A percentile compares a stretch with the other conserved stretches of the same genome.
Evolutionary conservation across 2,888 invertebrate genomes (phyloP).

Genomic region (Apoda limacodes): DNA sequence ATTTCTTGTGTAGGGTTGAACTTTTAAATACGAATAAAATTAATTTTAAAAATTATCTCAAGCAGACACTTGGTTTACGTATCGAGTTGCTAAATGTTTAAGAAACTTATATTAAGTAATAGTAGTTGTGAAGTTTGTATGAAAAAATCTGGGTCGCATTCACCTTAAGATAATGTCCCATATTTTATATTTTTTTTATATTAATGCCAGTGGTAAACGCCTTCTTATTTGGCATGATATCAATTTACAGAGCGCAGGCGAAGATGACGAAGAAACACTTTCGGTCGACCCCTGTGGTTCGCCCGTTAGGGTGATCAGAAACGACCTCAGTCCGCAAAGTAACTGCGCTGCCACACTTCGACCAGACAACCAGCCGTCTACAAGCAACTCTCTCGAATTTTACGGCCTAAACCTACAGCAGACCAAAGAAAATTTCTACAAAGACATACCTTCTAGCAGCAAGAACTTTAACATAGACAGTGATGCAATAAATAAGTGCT

Average conservation of each 20-base stretch:
- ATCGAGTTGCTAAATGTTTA: too few relatives aligned
- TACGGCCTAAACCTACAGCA: conserved; percentile 46
- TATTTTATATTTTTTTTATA: too few relatives aligned
- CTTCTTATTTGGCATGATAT: too few relatives aligned
- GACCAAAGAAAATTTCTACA: conserved; percentile 48
- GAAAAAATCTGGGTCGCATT: too few relatives aligned
- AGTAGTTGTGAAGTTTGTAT: too few relatives aligned
- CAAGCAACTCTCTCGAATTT: conserved; percentile 35
- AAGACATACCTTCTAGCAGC: conserved; percentile 55
- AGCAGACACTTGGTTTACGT: too few relatives aligned
- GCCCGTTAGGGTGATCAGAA: conserved; percentile 42
- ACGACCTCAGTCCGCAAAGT: conserved; percentile 42
- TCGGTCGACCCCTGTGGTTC: conserved; percentile 61
- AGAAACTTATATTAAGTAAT: too few relatives aligned
- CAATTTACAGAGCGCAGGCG: conserved; percentile 50
- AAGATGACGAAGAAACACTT: conserved; percentile 70
- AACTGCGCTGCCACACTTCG: conserved; percentile 20
- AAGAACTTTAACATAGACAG: conserved; percentile 49
- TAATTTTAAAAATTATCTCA: too few relatives aligned
- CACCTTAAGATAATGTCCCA: too few relatives aligned
- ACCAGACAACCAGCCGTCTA: conserved; percentile 31
- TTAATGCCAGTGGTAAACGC: too few relatives aligned
- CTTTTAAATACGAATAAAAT: too few relatives aligned
- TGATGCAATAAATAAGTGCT: conserved; percentile 38
- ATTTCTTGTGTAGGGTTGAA: too few relatives aligned